phyloP scores from a whole-genome alignment of 2,888 invertebrate species.

The Acrocyrtus sp. region DNA sequence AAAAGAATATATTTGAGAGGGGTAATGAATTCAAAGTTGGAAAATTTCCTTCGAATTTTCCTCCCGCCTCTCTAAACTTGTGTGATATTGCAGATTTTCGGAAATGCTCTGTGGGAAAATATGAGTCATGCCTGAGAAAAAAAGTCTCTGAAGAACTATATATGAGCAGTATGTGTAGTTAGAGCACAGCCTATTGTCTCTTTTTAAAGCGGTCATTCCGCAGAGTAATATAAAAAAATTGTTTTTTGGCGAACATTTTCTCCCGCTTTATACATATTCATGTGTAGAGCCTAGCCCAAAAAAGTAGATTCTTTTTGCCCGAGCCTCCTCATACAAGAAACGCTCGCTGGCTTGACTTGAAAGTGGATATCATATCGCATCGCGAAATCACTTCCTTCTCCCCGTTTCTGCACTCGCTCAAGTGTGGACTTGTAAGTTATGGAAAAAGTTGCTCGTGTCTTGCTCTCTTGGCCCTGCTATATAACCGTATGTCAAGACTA shows the following conservation, averaged over 20 bases:
- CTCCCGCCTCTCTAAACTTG: background rate
- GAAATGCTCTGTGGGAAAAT: background rate
- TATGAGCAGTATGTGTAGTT: too few species aligned
- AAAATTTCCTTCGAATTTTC: background rate
- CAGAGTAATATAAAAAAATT: background rate
- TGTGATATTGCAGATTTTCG: background rate
- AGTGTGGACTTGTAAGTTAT: constrained; percentile 23
- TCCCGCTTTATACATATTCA: too few species aligned
- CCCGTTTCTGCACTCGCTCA: background rate
- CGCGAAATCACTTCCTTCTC: background rate
- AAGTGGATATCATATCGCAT: background rate
- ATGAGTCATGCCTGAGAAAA: background rate
- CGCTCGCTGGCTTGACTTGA: too few species aligned
- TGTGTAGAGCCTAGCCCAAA: too few species aligned
- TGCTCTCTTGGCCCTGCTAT: background rate
- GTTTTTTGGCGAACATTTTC: too few species aligned
- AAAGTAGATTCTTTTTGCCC: background rate
- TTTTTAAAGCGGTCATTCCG: background rate
- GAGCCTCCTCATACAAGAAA: too few species aligned
- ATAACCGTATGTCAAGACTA: background rate
- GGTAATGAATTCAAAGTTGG: background rate
- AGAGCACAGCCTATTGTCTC: too few species aligned
- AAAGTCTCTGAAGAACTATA: too few species aligned
- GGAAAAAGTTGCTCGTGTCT: constrained; percentile 37
- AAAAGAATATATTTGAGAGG: too few species aligned